phyloP scores from a whole-genome alignment of 2,888 invertebrate species.

The Luperina nickerlii region DNA sequence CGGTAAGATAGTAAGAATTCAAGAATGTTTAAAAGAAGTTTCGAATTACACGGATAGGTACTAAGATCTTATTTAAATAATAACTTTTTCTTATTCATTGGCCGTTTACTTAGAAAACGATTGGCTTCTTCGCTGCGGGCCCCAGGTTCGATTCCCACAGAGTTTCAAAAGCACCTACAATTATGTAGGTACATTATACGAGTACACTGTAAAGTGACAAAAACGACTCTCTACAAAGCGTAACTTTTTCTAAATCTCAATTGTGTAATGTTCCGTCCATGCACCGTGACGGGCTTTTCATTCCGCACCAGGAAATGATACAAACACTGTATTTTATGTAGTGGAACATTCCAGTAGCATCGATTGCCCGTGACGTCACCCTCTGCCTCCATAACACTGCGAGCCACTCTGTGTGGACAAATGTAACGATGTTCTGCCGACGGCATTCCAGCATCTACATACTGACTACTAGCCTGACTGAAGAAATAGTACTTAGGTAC shows the following conservation, averaged over 20 bases:
- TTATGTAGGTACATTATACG: background rate
- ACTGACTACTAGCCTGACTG: constrained; percentile 2
- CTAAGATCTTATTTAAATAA: background rate
- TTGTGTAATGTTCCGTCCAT: too few relatives aligned
- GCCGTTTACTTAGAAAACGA: background rate
- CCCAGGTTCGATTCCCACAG: background rate
- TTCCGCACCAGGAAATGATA: background rate
- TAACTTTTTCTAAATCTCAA: background rate
- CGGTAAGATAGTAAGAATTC: background rate
- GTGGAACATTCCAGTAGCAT: background rate
- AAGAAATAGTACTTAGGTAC: background rate
- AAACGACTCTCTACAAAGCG: background rate
- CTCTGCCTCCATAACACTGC: constrained; percentile 2
- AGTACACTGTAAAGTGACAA: background rate
- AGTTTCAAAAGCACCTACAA: background rate
- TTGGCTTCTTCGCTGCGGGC: background rate
- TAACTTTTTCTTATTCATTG: background rate
- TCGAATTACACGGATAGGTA: background rate
- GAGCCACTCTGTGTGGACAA: constrained; percentile 6
- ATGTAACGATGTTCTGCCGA: background rate
- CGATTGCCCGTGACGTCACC: constrained; percentile 28
- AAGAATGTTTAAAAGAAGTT: background rate
- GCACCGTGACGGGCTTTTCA: background rate
- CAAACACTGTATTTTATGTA: background rate
- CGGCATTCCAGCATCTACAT: background rate